A percentile compares a stretch with the other conserved stretches of the same genome.
Evolutionary conservation across 2,113 vertebrate species (phyloP).

Genomic region (Indri indri): DNA sequence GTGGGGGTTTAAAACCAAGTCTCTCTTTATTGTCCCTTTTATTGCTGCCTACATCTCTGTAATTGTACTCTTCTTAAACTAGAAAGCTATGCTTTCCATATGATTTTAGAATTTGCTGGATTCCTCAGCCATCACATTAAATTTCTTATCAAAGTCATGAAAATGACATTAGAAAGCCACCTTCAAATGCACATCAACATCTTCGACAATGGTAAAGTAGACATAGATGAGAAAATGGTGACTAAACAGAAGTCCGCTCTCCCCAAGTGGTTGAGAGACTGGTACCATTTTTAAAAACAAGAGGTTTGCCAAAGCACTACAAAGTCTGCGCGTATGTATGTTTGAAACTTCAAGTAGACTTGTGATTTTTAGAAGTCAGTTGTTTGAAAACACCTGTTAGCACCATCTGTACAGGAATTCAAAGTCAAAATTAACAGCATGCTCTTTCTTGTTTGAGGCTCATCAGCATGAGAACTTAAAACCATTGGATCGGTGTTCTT

Average conservation of each 20-base stretch:
- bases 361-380: slow-evolving; percentile 63
- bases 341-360: slow-evolving; percentile 66
- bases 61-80: not conserved
- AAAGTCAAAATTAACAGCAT: slow-evolving; percentile 47
- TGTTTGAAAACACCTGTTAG: slow-evolving; percentile 77
- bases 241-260: not conserved
- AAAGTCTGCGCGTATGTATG: slow-evolving; percentile 44
- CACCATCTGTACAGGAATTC: slow-evolving; percentile 68
- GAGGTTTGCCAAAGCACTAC: slow-evolving; percentile 35
- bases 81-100: not conserved
- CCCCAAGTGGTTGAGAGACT: not conserved
- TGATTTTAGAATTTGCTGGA: not conserved
- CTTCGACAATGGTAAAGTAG: not conserved
- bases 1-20: not conserved
- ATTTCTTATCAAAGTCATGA: not conserved
- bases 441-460: slow-evolving; percentile 29
- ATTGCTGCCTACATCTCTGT: not conserved
- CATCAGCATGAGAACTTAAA: slow-evolving; percentile 34
- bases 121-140: not conserved
- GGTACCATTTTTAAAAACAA: not conserved
- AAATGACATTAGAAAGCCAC: not conserved
- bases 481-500: not conserved
- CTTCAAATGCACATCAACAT: too few relatives aligned
- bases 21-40: not conserved
- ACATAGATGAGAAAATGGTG: not conserved